Evolutionary conservation across 1,140 invertebrate genomes (phyloP), one percentile per base, ranked within the genome.

Genomic region (Bursaphelenchus mucronatus): DNA sequence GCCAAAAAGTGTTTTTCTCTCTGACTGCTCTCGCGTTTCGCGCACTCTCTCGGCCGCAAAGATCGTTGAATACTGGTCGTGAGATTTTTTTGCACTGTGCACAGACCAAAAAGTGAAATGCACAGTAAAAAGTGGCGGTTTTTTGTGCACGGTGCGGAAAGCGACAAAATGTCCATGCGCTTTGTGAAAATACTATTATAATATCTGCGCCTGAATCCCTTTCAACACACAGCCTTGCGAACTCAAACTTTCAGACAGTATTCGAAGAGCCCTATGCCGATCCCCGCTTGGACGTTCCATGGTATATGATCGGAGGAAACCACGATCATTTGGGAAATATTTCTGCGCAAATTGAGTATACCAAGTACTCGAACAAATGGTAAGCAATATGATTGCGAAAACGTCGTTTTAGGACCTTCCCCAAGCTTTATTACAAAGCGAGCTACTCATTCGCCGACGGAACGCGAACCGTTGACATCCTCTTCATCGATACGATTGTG

Each of bases 301-400:
- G 84, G 82, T 83, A 83, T 64, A 67, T 84, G 0, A 76, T 85
- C 0, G 83, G 83, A 55, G 84, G 84, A 13, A 85, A 85, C 74
- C 84, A 85, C 76, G 84, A 85, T 64, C 83, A 85, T 66, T 74
- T 82, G 61, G 83, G 83, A 43, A 83, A 83, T 70, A 75, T 83
- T 0, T 67, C 70, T 4, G 83, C 82, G 8, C 81, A 84, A 68
- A 72, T 84, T 46, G 67, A 63, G 13, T 82, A 84, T 64, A 78
- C 83, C 13, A 75, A 83, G 19, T 61, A 52, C 15, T 83, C 82
- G 21, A 76, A 77, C 17, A 70, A 82, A 70, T 85, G 85, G 84
- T 75, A 69, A 15, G 9, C 21, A 57, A 69, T 70, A 63, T 46
- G 47, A 49, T n/a, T 39, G 49, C 43, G 5, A 30, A 55, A n/a